Base-by-base conservation (phyloP, 2,113 vertebrate genomes). In the Falco punctatus region DNA sequence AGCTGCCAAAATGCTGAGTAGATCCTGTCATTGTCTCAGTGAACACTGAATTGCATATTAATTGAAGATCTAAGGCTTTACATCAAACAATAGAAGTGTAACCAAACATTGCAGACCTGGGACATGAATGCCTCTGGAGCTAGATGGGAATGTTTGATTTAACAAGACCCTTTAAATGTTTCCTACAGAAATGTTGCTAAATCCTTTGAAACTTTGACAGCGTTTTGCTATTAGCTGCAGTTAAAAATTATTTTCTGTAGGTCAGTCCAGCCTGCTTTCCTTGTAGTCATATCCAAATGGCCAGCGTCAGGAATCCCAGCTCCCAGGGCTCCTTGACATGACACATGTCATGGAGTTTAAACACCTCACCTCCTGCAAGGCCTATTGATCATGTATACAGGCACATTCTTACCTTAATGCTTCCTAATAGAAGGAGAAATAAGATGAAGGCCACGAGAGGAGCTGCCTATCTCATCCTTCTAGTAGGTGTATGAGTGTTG, bases 101-200 rank as follows among this genome's bases (percentile, higher is more conserved):
- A 96, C 88, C 67, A 86, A 81, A 94, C 65, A 66, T 21, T 65
- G 81, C 51, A 94, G 78, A 79, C 66, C 28, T 81, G 88, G 66
- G 81, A 97, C 42, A 61, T n/a, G 42, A 92, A 74, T 67, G 72
- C 66, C 96, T 97, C 91, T 48, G 83, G 89, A 96, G 59, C 66
- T 93, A 81, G 61, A 88, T 18, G 54, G 69, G 65, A 77, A 87
- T 48, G 46, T 94, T 81, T 97, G 95, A 97, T 96, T 94, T 88
- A 95, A 92, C 77, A 85, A 80, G 83, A 86, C 38, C 74, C 90
- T 95, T 95, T 96, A 93, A 97, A 96, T 57, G 66, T 94, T 97
- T 97, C 59, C 66, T 92, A 88, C 79, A 96, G 90, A 91, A 96
- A 95, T 57, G 33, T 30, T 90, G 83, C 66, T 87, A 62, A 94